Conservation (phyloP, 2,888 invertebrate genomes). For the Malacosoma neustria region DNA sequence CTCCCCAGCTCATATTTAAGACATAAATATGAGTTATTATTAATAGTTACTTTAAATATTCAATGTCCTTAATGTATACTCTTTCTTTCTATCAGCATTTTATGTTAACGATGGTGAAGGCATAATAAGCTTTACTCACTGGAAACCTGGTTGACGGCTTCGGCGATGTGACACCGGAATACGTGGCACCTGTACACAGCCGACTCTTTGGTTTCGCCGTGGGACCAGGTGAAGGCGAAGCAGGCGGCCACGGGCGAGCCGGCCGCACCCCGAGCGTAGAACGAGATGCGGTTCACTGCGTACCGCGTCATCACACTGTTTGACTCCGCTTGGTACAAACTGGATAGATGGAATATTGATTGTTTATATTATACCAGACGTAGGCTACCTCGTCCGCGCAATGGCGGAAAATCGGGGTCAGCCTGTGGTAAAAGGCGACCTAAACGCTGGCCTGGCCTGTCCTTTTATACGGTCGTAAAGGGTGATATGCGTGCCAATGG, state of each 20-base stretch:
- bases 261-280: constrained; percentile 93
- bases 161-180: constrained; percentile 95
- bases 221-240: constrained; percentile 98
- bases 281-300: constrained; percentile 93
- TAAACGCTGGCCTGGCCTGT: too few species aligned
- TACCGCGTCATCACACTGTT: constrained; percentile 91
- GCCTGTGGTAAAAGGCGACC: too few species aligned
- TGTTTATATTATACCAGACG: not conserved
- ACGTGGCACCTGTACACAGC: constrained; percentile 98
- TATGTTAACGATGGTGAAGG: too few species aligned
- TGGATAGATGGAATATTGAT: constrained; percentile 28
- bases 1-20: too few species aligned
- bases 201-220: constrained; percentile 90
- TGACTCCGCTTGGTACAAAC: constrained; percentile 87
- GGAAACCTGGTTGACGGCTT: constrained; percentile 88
- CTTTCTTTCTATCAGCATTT: too few species aligned
- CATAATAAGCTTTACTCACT: constrained; percentile 62
- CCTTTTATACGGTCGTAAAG: too few species aligned
- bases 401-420: too few species aligned
- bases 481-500: too few species aligned
- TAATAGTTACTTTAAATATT: too few species aligned
- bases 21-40: too few species aligned
- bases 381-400: not conserved
- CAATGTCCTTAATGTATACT: too few species aligned
- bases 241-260: constrained; percentile 92